A percentile compares a stretch with the other conserved stretches of the same genome.
Evolutionary conservation across 2,888 invertebrate genomes (phyloP).

Genomic region (Chorisops tibialis): DNA sequence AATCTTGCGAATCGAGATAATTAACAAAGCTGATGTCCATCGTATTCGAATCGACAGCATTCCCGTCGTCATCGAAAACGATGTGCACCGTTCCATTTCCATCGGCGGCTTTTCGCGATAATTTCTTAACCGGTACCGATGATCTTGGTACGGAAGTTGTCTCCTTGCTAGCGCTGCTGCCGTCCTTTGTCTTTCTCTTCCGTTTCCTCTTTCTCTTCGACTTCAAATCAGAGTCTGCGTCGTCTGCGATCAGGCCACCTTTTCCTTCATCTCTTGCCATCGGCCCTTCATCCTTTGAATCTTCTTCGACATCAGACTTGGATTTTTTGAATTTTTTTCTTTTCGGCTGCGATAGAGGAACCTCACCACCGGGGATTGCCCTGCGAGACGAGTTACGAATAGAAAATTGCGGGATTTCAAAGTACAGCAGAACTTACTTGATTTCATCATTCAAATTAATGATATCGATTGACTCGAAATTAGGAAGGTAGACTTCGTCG

Average conservation of each 20-base stretch:
- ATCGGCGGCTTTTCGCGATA: conserved; percentile 4
- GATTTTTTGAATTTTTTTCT: too few relatives aligned
- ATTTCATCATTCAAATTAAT: conserved; percentile 4
- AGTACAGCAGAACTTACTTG: conserved; percentile 5
- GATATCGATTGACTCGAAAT: conserved; percentile 1
- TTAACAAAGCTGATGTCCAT: background rate
- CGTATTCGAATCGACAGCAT: background rate
- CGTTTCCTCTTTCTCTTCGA: conserved; percentile 13
- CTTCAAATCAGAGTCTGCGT: background rate
- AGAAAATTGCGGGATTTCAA: background rate
- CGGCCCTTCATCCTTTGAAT: background rate
- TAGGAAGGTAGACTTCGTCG: conserved; percentile 11
- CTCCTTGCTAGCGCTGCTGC: background rate
- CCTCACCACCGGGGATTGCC: too few relatives aligned
- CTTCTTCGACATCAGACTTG: background rate
- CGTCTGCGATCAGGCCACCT: too few relatives aligned
- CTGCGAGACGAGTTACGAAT: background rate
- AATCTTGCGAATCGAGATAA: conserved; percentile 2
- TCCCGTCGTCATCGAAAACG: conserved; percentile 3
- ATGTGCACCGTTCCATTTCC: background rate
- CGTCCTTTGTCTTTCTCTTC: conserved; percentile 2
- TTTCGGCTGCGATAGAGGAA: too few relatives aligned
- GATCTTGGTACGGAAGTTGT: background rate
- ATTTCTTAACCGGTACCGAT: background rate
- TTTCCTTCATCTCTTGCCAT: too few relatives aligned